These are phyloP conservation scores for Liodrosophila aerea DNA, from an alignment of 2,888 invertebrate species.

Conservation along the genomic window DNA sequence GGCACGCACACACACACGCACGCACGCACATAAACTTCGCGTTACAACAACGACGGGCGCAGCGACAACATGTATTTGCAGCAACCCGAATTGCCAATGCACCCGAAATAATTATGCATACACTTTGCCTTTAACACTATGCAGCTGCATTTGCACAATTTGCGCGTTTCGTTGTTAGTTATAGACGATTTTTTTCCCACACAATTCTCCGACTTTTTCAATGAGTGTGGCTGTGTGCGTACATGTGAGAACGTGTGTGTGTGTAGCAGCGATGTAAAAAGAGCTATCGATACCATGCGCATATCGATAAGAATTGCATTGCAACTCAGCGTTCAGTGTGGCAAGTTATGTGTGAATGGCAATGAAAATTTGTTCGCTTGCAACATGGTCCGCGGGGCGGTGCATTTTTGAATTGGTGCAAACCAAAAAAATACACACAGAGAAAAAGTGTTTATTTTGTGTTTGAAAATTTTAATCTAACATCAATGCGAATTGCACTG, in stretches of 20 bases:
- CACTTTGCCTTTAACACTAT: slow-evolving; percentile 53
- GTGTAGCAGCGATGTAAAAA: slow-evolving; percentile 40
- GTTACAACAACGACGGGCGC: slow-evolving; percentile 32
- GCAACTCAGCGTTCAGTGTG: slow-evolving; percentile 25
- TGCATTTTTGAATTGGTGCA: too few relatives aligned
- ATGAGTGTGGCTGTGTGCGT: slow-evolving; percentile 62
- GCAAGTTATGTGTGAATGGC: not conserved
- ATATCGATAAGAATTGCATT: slow-evolving; percentile 14
- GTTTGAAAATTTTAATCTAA: too few relatives aligned
- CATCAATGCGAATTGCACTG: too few relatives aligned
- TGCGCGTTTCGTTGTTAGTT: slow-evolving; percentile 54
- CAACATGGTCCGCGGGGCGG: too few relatives aligned
- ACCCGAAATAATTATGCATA: slow-evolving; percentile 31
- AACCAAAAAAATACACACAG: too few relatives aligned
- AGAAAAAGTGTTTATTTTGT: too few relatives aligned
- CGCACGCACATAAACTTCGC: slow-evolving; percentile 20
- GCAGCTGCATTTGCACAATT: slow-evolving; percentile 58
- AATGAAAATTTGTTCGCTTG: too few relatives aligned
- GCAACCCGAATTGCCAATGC: slow-evolving; percentile 46
- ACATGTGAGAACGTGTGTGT: slow-evolving; percentile 27
- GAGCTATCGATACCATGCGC: slow-evolving; percentile 9
- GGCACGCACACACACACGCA: slow-evolving; percentile 25
- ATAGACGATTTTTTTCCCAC: slow-evolving; percentile 56
- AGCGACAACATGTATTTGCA: slow-evolving; percentile 50
- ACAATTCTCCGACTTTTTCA: slow-evolving; percentile 70